These are phyloP conservation scores for Cottus gobio DNA, from an alignment of 2,113 vertebrate species.

Conservation along the genomic window DNA sequence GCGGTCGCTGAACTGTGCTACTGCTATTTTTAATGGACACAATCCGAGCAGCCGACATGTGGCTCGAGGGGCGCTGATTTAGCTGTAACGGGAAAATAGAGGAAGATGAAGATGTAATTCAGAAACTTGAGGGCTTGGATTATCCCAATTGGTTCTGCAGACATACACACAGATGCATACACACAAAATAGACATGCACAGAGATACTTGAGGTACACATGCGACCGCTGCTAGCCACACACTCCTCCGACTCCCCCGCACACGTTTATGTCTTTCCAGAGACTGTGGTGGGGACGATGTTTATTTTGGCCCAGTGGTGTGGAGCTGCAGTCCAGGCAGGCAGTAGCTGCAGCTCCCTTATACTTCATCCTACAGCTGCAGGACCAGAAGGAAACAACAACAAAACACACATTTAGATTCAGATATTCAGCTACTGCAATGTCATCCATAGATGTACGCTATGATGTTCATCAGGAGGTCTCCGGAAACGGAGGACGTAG, in stretches of 20 bases:
- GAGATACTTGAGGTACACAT: constrained; percentile 47
- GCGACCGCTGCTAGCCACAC: constrained; percentile 25
- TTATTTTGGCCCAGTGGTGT: constrained; percentile 61
- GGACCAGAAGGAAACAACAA: background rate
- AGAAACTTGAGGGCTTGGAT: constrained; percentile 48
- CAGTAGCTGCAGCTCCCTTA: constrained; percentile 40
- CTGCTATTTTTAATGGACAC: constrained; percentile 52
- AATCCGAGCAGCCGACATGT: constrained; percentile 14
- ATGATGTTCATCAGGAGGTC: background rate
- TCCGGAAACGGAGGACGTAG: background rate
- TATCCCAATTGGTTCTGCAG: constrained; percentile 44
- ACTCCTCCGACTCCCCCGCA: constrained; percentile 29
- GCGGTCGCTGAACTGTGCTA: constrained; percentile 23
- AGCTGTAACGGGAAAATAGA: constrained; percentile 48
- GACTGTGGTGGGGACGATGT: constrained; percentile 65
- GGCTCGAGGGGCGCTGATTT: constrained; percentile 47
- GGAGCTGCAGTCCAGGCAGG: constrained; percentile 43
- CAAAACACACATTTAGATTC: background rate
- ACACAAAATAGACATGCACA: constrained; percentile 20
- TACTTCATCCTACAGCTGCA: constrained; percentile 28
- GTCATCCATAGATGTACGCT: background rate
- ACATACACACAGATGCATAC: constrained; percentile 17
- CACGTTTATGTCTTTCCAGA: constrained; percentile 63
- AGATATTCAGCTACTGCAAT: background rate
- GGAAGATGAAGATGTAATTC: constrained; percentile 67